Percentiles rank a stretch among this genome's conserved stretches.
These are phyloP conservation scores for Paedocypris micromegethes DNA, from an alignment of 2,797 vertebrate species.

Conservation along the genomic window DNA sequence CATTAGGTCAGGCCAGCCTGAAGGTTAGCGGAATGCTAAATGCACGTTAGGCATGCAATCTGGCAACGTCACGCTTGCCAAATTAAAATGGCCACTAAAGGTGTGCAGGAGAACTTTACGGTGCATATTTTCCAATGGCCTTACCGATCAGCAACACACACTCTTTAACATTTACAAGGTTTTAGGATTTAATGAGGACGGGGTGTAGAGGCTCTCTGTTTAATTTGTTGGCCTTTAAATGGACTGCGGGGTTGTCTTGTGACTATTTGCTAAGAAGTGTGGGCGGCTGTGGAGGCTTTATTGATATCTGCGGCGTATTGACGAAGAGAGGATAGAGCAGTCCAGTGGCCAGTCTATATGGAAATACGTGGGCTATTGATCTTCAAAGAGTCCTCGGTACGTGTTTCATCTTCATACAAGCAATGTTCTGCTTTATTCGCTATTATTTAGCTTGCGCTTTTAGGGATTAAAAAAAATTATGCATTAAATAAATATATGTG, in stretches of 20 bases:
- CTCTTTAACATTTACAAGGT: conserved; percentile 38
- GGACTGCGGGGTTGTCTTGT: conserved; percentile 28
- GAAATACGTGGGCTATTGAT: conserved; percentile 40
- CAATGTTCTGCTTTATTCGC: too few relatives aligned
- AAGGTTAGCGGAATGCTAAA: conserved; percentile 40
- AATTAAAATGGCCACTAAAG: conserved; percentile 32
- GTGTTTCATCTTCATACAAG: conserved; percentile 14
- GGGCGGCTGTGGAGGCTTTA: conserved; percentile 35
- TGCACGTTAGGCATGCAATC: conserved; percentile 34
- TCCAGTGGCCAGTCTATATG: conserved; percentile 21
- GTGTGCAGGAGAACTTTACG: conserved; percentile 22
- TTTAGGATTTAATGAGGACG: conserved; percentile 41
- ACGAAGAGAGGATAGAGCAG: conserved; percentile 43
- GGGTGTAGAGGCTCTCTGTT: conserved; percentile 34
- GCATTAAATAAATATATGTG: too few relatives aligned
- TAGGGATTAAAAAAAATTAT: too few relatives aligned
- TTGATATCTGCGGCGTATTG: conserved; percentile 38
- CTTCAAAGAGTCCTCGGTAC: not conserved
- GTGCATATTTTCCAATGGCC: conserved; percentile 6
- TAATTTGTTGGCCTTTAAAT: conserved; percentile 51
- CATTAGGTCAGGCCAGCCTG: conserved; percentile 44
- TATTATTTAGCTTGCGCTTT: too few relatives aligned
- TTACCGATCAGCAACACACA: conserved; percentile 23
- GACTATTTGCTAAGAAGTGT: conserved; percentile 23
- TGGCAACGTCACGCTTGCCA: conserved; percentile 33